These are phyloP conservation scores for Odocoileus hemionus DNA, from an alignment of 2,113 vertebrate species.

Conservation along the genomic window DNA sequence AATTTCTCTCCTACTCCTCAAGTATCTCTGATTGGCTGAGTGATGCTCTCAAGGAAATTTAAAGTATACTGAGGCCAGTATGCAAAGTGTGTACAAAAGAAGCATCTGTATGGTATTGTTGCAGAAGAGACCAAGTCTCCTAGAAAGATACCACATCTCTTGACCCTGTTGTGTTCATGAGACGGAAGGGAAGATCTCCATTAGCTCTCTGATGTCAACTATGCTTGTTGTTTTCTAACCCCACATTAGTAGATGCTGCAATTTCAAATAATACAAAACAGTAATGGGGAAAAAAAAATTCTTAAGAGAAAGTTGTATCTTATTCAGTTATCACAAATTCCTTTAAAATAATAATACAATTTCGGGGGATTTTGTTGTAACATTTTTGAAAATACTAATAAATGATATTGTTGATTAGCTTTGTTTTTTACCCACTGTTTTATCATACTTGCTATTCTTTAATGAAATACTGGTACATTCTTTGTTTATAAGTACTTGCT, in stretches of 20 bases:
- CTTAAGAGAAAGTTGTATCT: not conserved
- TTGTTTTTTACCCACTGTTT: not conserved
- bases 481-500: not conserved
- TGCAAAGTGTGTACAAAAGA: not conserved
- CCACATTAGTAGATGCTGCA: not conserved
- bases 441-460: not conserved
- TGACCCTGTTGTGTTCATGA: not conserved
- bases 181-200: not conserved
- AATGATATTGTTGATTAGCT: not conserved
- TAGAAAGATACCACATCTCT: not conserved
- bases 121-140: not conserved
- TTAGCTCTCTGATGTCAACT: not conserved
- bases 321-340: not conserved
- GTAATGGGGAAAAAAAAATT: not conserved
- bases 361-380: not conserved
- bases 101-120: not conserved
- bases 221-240: not conserved
- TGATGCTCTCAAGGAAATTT: not conserved
- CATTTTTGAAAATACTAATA: not conserved
- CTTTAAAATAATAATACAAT: not conserved
- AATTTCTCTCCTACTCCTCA: not conserved
- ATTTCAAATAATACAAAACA: not conserved
- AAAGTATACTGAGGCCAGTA: not conserved
- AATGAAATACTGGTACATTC: not conserved
- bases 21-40: not conserved